Conservation (phyloP, 2,888 invertebrate species). For the Rhingia campestris region DNA sequence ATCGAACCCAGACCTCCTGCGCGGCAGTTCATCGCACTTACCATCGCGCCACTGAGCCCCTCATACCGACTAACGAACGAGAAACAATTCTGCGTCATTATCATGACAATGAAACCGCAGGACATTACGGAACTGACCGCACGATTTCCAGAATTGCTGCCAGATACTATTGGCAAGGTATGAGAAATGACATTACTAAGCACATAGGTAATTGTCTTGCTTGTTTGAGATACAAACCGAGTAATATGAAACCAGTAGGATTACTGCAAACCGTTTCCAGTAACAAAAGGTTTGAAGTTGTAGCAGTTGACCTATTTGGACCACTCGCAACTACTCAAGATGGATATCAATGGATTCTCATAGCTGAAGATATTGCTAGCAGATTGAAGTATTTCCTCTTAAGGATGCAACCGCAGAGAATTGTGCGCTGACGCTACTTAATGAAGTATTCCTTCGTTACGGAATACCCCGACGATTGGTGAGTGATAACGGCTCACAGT, state of each 20-base stretch:
- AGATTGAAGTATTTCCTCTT: slow-evolving; percentile 78
- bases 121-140: slow-evolving; percentile 29
- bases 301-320: slow-evolving; percentile 72
- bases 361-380: slow-evolving; percentile 76
- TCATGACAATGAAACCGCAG: slow-evolving; percentile 41
- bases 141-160: slow-evolving; percentile 11
- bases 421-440: slow-evolving; percentile 76
- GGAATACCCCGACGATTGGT: slow-evolving; percentile 78
- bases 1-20: too few species aligned
- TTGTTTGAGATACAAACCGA: slow-evolving; percentile 65
- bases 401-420: slow-evolving; percentile 76
- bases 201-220: slow-evolving; percentile 49
- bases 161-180: slow-evolving; percentile 10
- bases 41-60: too few species aligned
- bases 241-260: slow-evolving; percentile 69
- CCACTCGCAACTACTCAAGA: slow-evolving; percentile 53
- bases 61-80: too few species aligned
- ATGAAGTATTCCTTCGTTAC: slow-evolving; percentile 79
- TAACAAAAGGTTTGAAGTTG: slow-evolving; percentile 67
- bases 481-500: slow-evolving; percentile 79
- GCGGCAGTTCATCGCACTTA: too few species aligned
- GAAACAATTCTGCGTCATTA: neutral
- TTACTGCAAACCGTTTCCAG: slow-evolving; percentile 67
- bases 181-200: slow-evolving; percentile 16
- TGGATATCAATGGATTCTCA: slow-evolving; percentile 75